phyloP scores from a whole-genome alignment of 2,888 invertebrate genomes.

The Pseudeuparius sepicola region DNA sequence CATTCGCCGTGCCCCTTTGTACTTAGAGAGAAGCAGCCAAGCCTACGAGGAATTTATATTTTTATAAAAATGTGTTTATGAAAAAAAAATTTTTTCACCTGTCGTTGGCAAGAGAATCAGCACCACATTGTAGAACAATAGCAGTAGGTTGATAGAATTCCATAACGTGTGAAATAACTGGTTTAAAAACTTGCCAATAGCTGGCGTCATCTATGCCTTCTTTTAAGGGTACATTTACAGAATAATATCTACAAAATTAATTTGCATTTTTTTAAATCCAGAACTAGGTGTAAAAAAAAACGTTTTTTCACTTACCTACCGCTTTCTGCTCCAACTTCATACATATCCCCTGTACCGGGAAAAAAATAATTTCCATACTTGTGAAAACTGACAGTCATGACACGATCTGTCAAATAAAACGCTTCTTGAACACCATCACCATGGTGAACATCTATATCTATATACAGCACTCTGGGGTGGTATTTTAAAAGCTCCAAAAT shows the following conservation, averaged over 20 bases:
- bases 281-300: too few species aligned
- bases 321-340: slow-evolving; percentile 92
- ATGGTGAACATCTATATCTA: slow-evolving; percentile 98
- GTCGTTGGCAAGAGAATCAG: slow-evolving; percentile 95
- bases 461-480: slow-evolving; percentile 89
- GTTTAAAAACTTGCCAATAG: slow-evolving; percentile 87
- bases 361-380: slow-evolving; percentile 98
- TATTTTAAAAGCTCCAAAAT: slow-evolving; percentile 91
- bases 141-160: slow-evolving; percentile 94
- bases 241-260: slow-evolving; percentile 94
- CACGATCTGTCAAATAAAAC: slow-evolving; percentile 92
- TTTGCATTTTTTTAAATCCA: too few species aligned
- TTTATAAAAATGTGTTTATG: too few species aligned
- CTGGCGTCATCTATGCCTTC: slow-evolving; percentile 95
- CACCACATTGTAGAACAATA: slow-evolving; percentile 96
- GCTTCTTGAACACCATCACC: slow-evolving; percentile 97
- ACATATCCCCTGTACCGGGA: slow-evolving; percentile 98
- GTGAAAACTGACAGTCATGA: slow-evolving; percentile 99
- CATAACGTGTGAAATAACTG: slow-evolving; percentile 88
- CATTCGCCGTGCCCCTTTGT: slow-evolving; percentile 96
- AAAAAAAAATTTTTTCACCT: slow-evolving; percentile 31
- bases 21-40: slow-evolving; percentile 94
- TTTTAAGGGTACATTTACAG: slow-evolving; percentile 94
- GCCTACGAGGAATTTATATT: slow-evolving; percentile 36
- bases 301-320: too few species aligned